Percentiles rank a stretch among this genome's conserved stretches.
phyloP scores from a whole-genome alignment of 2,888 invertebrate species.

The Tenthredo scrophulariae region DNA sequence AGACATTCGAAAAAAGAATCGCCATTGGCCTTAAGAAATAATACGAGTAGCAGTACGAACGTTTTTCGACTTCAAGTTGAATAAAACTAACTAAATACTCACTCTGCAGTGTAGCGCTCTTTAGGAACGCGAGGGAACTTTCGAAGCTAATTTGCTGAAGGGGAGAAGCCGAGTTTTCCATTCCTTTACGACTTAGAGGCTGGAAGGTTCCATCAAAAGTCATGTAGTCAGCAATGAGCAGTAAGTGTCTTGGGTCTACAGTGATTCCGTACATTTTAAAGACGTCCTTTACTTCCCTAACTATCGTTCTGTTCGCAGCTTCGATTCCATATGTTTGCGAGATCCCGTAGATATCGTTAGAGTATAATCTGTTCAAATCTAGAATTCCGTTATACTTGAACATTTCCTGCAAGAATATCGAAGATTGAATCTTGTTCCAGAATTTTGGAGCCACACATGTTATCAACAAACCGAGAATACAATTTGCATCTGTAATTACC shows the following conservation, averaged over 20 bases:
- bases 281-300: constrained; percentile 96
- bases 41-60: neutral
- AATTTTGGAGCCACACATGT: neutral
- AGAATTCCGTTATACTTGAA: constrained; percentile 89
- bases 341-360: constrained; percentile 96
- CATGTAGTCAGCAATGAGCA: constrained; percentile 98
- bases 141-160: constrained; percentile 99
- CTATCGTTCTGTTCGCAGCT: constrained; percentile 94
- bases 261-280: constrained; percentile 98
- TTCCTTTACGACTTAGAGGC: constrained; percentile 94
- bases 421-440: neutral
- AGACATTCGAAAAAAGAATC: neutral
- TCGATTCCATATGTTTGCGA: constrained; percentile 97
- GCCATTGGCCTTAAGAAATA: neutral
- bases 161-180: constrained; percentile 95
- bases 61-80: neutral
- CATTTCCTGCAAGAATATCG: constrained; percentile 84
- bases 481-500: constrained; percentile 74
- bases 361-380: constrained; percentile 91
- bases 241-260: constrained; percentile 96
- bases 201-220: constrained; percentile 94
- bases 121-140: constrained; percentile 92
- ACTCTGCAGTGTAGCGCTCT: constrained; percentile 86
- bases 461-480: neutral
- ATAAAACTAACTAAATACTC: constrained; percentile 57